phyloP scores from a whole-genome alignment of 2,888 invertebrate genomes.

The Stenolophus ochropezus region DNA sequence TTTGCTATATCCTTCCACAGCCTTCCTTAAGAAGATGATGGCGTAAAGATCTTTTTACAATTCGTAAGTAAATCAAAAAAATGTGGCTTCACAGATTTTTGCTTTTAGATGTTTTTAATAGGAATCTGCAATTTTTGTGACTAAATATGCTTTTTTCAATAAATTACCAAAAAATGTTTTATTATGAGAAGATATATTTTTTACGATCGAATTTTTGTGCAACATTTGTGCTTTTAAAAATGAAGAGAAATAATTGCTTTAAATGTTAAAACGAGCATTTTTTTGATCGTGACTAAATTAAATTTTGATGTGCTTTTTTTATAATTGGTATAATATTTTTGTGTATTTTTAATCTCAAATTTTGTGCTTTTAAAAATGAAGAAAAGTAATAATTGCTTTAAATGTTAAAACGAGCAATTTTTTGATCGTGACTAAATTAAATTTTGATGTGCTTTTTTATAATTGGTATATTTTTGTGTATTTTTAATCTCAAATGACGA shows the following conservation, averaged over 20 bases:
- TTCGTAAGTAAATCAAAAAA: constrained; percentile 74
- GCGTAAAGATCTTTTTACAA: constrained; percentile 76
- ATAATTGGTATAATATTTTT: too few species aligned
- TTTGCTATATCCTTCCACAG: constrained; percentile 76
- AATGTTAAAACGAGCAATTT: neutral
- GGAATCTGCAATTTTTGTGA: neutral
- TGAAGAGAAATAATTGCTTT: neutral
- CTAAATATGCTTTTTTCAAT: neutral
- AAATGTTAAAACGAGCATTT: neutral
- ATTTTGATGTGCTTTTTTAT: neutral
- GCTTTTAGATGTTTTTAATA: neutral
- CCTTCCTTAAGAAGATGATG: constrained; percentile 88
- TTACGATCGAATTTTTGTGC: neutral
- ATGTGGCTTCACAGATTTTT: neutral
- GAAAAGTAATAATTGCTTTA: neutral
- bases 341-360: too few species aligned
- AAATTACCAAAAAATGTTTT: neutral
- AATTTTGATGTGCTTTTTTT: neutral
- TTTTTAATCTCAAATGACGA: neutral
- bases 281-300: neutral
- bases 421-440: neutral
- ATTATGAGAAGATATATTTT: neutral
- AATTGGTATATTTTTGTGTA: neutral
- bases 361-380: neutral
- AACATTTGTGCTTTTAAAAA: neutral